These are phyloP conservation scores for Orius insidiosus DNA, from an alignment of 1,140 invertebrate genomes.

Conservation along the genomic window DNA sequence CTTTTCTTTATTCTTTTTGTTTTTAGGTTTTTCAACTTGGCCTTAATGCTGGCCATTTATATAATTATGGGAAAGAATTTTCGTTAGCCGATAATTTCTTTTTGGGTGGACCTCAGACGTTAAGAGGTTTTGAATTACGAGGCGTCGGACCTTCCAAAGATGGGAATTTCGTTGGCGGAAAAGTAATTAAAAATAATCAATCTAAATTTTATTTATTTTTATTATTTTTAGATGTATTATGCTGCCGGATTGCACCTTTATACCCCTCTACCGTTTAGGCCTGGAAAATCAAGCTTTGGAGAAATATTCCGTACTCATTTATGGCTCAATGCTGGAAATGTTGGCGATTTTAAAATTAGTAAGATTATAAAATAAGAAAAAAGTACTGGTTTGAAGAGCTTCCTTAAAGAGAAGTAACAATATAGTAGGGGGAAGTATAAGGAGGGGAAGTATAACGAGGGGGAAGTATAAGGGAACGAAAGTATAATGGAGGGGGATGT, in stretches of 20 bases:
- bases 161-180: constrained; percentile 46
- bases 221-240: constrained; percentile 45
- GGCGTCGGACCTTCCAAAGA: constrained; percentile 66
- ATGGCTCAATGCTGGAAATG: constrained; percentile 70
- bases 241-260: constrained; percentile 61
- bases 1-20: no score
- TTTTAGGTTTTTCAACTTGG: constrained; percentile 45
- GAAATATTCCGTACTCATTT: constrained; percentile 65
- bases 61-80: constrained; percentile 38
- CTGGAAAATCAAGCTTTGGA: constrained; percentile 52
- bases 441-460: no score
- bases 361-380: no score
- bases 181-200: constrained; percentile 21
- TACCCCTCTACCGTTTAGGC: constrained; percentile 66
- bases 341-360: constrained; percentile 32
- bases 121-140: constrained; percentile 65
- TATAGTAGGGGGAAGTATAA: no score
- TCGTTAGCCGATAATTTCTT: constrained; percentile 64
- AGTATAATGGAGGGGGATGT: no score
- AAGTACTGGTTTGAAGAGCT: no score
- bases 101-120: constrained; percentile 65
- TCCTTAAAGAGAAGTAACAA: no score
- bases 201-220: no score
- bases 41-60: constrained; percentile 43
- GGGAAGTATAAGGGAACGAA: no score